Evolutionary conservation across 2,888 invertebrate genomes (phyloP), one percentile per base, ranked within the genome.

Genomic region (Amblyteles armatorius): DNA sequence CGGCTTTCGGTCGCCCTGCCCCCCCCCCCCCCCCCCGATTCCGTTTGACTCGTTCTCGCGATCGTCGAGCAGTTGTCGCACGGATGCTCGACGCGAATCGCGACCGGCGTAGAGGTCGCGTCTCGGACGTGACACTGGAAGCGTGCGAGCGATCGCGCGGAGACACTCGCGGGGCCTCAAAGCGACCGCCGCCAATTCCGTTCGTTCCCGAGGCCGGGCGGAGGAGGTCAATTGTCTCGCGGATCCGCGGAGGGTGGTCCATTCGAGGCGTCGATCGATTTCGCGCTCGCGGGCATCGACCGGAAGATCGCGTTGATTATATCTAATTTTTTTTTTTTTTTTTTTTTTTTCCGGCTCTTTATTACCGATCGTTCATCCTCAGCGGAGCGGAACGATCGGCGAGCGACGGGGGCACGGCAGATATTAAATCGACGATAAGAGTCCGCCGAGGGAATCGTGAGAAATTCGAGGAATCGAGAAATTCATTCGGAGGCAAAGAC

Each of bases 381-480:
- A 0, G 1, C 44, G 44, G 63, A 69, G 69, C n/a, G 22, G 40
- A 72, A 57, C 52, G 52, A 57, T 22, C 13, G 72, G 1, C 19
- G 11, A 33, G 72, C 36, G 55, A 57, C n/a, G 44, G 26, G 29
- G 3, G 13, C 16, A 16, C 13, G 13, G 16, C 0, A 44, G 13
- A 44, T 44, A 44, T 44, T 44, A 16, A 44, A 44, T 44, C 44
- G 3, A 44, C 44, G 44, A 44, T 44, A 44, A 44, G 44, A 44
- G 13, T 44, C 40, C 11, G 40, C 26, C 11, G 60, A 52, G 60
- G 76, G 82, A 79, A 67, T 79, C 85, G 85, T 85, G 79, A 85
- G 85, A 85, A 79, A 85, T 85, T 85, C 85, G 76, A 29, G 77
- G 85, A 85, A 85, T 85, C 82, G 63, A 67, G 67, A 68, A 40